Conservation (phyloP, 2,113 vertebrate species). For the Opisthocomus hoazin region DNA sequence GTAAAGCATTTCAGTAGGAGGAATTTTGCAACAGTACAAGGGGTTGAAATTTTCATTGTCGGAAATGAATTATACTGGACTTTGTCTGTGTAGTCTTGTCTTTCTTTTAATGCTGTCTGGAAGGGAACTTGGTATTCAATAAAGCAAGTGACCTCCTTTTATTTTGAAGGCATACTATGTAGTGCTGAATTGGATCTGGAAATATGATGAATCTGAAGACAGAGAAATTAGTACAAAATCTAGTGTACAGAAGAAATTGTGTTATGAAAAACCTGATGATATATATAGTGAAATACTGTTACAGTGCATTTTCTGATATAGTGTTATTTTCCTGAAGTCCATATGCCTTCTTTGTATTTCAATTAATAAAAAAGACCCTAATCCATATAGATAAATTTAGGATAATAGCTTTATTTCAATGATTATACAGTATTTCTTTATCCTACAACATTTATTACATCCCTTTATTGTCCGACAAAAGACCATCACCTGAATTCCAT, state of each 20-base stretch:
- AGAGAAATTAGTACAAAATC: slow-evolving; percentile 57
- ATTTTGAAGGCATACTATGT: slow-evolving; percentile 72
- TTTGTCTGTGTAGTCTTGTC: slow-evolving; percentile 78
- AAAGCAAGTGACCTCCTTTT: slow-evolving; percentile 76
- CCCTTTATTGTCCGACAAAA: slow-evolving; percentile 54
- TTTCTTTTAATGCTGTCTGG: slow-evolving; percentile 77
- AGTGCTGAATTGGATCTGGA: slow-evolving; percentile 70
- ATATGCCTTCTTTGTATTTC: slow-evolving; percentile 70
- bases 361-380: slow-evolving; percentile 47
- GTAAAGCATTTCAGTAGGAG: slow-evolving; percentile 87
- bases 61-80: slow-evolving; percentile 84
- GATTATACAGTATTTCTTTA: slow-evolving; percentile 67
- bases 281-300: slow-evolving; percentile 59
- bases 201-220: slow-evolving; percentile 53
- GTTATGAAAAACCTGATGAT: slow-evolving; percentile 54
- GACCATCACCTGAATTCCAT: slow-evolving; percentile 46
- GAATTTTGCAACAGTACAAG: slow-evolving; percentile 84
- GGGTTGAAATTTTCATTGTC: slow-evolving; percentile 82
- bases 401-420: slow-evolving; percentile 63
- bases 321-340: slow-evolving; percentile 70
- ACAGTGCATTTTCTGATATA: slow-evolving; percentile 70
- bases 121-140: slow-evolving; percentile 76
- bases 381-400: slow-evolving; percentile 58
- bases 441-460: slow-evolving; percentile 44
- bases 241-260: slow-evolving; percentile 68